phyloP scores from a whole-genome alignment of 2,797 vertebrate species.

The Epinephelus coioides region DNA sequence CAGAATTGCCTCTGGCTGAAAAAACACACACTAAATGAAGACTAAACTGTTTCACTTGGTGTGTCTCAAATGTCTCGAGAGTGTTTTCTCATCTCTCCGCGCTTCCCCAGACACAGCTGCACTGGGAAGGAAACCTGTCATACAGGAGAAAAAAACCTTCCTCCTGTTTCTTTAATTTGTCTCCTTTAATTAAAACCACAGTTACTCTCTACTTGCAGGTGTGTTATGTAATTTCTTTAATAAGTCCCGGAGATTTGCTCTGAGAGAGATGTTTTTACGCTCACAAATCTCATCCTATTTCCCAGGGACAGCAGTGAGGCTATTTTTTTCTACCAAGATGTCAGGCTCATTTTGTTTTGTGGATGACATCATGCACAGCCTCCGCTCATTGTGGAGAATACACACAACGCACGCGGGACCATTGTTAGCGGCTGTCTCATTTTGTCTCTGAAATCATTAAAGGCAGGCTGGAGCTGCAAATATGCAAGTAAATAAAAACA shows the following conservation, averaged over 20 bases:
- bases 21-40: conserved; percentile 59
- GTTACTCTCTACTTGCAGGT: conserved; percentile 7
- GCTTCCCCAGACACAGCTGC: conserved; percentile 43
- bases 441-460: conserved; percentile 59
- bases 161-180: conserved; percentile 32
- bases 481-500: conserved; percentile 28
- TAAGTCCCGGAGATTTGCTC: conserved; percentile 33
- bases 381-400: conserved; percentile 38
- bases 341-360: conserved; percentile 54
- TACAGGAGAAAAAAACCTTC: neutral
- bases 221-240: conserved; percentile 42
- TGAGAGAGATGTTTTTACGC: conserved; percentile 27
- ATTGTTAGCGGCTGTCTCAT: conserved; percentile 53
- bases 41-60: conserved; percentile 56
- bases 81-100: conserved; percentile 41
- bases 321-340: conserved; percentile 48
- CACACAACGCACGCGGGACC: conserved; percentile 46
- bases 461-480: conserved; percentile 37
- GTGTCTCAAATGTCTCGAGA: conserved; percentile 36
- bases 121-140: conserved; percentile 35
- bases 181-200: conserved; percentile 50
- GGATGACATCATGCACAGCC: conserved; percentile 48
- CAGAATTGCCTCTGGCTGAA: conserved; percentile 55
- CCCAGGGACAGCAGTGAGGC: conserved; percentile 2
- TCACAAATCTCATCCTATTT: conserved; percentile 39